Conservation (phyloP, 1,140 invertebrate species). For the Lutraria rhynchaena region DNA sequence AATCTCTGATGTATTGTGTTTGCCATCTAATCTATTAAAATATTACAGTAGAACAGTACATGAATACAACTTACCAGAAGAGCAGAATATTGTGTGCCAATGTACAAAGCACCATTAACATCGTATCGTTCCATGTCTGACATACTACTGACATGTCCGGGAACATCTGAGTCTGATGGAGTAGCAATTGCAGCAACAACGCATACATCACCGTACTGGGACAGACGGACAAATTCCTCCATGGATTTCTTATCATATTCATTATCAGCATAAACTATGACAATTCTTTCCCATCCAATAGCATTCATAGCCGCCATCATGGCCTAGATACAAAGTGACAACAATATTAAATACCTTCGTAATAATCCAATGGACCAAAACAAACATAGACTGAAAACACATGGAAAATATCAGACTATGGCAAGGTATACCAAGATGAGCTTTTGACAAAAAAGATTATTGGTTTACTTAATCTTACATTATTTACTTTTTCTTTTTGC, state of each 20-base stretch:
- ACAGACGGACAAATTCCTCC: constrained; percentile 69
- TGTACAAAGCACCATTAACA: constrained; percentile 66
- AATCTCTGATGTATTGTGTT: background rate
- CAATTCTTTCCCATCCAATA: constrained; percentile 81
- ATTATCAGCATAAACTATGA: constrained; percentile 78
- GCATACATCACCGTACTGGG: constrained; percentile 66
- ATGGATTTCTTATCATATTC: constrained; percentile 72
- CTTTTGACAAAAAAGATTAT: too few relatives aligned
- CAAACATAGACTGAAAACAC: too few relatives aligned
- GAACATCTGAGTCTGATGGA: constrained; percentile 7
- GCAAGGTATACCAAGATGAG: too few relatives aligned
- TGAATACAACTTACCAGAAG: constrained; percentile 18
- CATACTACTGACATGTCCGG: constrained; percentile 53
- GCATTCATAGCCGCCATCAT: constrained; percentile 76
- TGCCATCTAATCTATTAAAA: background rate
- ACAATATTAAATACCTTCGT: too few relatives aligned
- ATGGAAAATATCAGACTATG: too few relatives aligned
- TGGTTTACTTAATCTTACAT: too few relatives aligned
- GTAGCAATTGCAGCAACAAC: constrained; percentile 58
- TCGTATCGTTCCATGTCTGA: constrained; percentile 47
- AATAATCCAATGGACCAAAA: too few relatives aligned
- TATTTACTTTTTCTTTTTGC: too few relatives aligned
- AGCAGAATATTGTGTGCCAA: constrained; percentile 54
- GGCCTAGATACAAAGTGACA: too few relatives aligned
- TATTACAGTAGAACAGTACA: background rate